Conservation (phyloP, 2,888 invertebrate genomes). For the Melanargia galathea region DNA sequence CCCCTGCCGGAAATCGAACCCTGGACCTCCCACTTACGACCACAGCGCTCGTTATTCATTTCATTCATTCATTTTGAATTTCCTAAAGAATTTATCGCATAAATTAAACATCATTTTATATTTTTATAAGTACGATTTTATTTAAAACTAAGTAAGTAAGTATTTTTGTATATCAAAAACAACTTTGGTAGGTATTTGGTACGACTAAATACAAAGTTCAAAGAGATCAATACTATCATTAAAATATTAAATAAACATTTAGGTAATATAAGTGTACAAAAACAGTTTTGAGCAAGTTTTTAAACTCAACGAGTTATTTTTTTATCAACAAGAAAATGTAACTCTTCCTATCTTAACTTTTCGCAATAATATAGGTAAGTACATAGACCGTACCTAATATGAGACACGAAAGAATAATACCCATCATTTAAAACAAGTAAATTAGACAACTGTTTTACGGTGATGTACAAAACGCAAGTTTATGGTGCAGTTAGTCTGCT, state of each 20-base stretch:
- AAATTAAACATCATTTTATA: background rate
- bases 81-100: too few species aligned
- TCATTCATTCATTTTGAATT: too few species aligned
- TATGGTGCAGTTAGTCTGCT: slow-evolving; percentile 61
- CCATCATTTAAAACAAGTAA: background rate
- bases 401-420: background rate
- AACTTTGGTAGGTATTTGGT: slow-evolving; percentile 65
- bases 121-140: slow-evolving; percentile 2
- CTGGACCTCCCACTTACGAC: too few species aligned
- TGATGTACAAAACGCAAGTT: slow-evolving; percentile 18
- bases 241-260: slow-evolving; percentile 47
- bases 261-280: slow-evolving; percentile 20
- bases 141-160: slow-evolving; percentile 7
- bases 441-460: background rate
- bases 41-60: too few species aligned
- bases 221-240: slow-evolving; percentile 66
- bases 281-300: slow-evolving; percentile 35
- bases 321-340: background rate
- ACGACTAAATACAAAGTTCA: slow-evolving; percentile 59
- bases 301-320: background rate
- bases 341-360: slow-evolving; percentile 2
- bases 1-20: too few species aligned
- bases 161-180: slow-evolving; percentile 45
- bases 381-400: too few species aligned
- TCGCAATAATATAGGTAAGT: background rate